A percentile compares a stretch with the other conserved stretches of the same genome.
Evolutionary conservation across 2,797 vertebrate genomes (phyloP).

Genomic region (Halcyon leucocephala): DNA sequence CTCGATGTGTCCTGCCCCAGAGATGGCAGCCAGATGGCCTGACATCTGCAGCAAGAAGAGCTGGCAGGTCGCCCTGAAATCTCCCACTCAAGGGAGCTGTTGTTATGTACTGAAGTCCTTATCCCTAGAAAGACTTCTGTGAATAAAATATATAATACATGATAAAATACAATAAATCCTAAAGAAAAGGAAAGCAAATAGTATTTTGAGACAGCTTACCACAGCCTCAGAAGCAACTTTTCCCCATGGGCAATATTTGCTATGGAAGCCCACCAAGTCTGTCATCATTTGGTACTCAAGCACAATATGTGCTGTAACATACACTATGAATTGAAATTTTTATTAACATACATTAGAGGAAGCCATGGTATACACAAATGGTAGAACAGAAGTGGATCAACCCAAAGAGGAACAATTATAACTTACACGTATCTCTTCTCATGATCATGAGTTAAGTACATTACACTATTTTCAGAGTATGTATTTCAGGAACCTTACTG

Average conservation of each 20-base stretch:
- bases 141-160: slow-evolving; percentile 55
- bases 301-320: not conserved
- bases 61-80: slow-evolving; percentile 72
- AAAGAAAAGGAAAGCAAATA: slow-evolving; percentile 17
- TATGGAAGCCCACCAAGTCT: slow-evolving; percentile 4
- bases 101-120: slow-evolving; percentile 62
- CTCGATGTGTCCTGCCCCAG: slow-evolving; percentile 71
- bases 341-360: not conserved
- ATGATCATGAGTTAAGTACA: not conserved
- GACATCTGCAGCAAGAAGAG: slow-evolving; percentile 70
- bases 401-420: not conserved
- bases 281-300: not conserved
- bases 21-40: slow-evolving; percentile 70
- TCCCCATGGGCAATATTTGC: not conserved
- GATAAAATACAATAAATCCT: slow-evolving; percentile 37
- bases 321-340: not conserved
- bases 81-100: slow-evolving; percentile 65
- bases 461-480: not conserved
- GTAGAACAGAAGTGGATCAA: not conserved
- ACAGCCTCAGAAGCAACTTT: not conserved
- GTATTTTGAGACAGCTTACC: not conserved
- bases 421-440: not conserved
- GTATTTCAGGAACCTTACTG: not conserved
- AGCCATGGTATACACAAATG: not conserved
- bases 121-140: slow-evolving; percentile 54